A percentile compares a stretch with the other conserved stretches of the same genome.
Conservation (phyloP, 2,113 vertebrate species). For the Silurus asotus region DNA sequence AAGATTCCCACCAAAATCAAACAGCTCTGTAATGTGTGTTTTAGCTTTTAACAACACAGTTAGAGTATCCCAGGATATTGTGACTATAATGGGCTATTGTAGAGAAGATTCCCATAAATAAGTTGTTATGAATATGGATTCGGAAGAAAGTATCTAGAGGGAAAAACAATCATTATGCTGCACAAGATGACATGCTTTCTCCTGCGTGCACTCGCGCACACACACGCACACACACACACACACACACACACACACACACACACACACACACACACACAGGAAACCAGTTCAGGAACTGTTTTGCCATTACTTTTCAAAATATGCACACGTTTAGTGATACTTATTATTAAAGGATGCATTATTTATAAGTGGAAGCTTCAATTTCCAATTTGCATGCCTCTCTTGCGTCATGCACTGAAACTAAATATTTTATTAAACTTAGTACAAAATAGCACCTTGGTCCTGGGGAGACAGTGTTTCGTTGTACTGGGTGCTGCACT, state of each 20-base stretch:
- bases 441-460: background rate
- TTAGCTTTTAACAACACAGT: background rate
- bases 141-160: background rate
- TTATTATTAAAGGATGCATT: background rate
- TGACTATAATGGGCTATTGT: slow-evolving; percentile 2
- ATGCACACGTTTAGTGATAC: background rate
- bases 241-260: background rate
- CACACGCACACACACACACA: slow-evolving; percentile 12
- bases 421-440: background rate
- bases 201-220: background rate
- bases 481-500: too few relatives aligned
- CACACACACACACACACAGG: slow-evolving; percentile 1
- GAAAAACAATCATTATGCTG: slow-evolving; percentile 22
- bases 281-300: background rate
- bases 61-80: background rate
- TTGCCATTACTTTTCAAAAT: background rate
- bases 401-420: background rate
- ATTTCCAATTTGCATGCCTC: background rate
- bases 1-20: background rate
- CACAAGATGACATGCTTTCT: background rate
- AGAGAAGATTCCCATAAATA: background rate
- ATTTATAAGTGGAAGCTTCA: background rate
- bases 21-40: background rate
- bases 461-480: too few relatives aligned
- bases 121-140: background rate